phyloP scores from a whole-genome alignment of 2,888 invertebrate genomes.

The Sclerodermus sp. region DNA sequence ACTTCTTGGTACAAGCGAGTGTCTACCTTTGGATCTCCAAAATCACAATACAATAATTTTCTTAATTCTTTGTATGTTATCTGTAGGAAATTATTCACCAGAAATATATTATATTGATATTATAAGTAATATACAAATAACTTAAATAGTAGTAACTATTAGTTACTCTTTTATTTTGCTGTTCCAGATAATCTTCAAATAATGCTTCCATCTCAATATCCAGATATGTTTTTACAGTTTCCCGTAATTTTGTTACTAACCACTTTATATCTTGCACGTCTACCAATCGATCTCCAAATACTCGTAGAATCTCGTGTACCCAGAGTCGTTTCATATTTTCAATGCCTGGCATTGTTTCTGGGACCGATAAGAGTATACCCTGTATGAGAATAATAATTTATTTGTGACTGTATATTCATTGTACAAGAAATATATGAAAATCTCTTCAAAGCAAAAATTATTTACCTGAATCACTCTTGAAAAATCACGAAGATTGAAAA shows the following conservation, averaged over 20 bases:
- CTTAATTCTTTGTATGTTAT: constrained; percentile 82
- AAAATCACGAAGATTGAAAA: constrained; percentile 93
- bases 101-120: background rate
- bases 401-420: too few species aligned
- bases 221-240: constrained; percentile 64
- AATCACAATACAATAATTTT: constrained; percentile 90
- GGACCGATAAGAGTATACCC: constrained; percentile 89
- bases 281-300: constrained; percentile 89
- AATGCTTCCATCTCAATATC: constrained; percentile 71
- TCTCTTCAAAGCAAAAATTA: constrained; percentile 11
- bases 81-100: constrained; percentile 49
- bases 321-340: constrained; percentile 87
- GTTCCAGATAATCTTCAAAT: constrained; percentile 65
- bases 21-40: constrained; percentile 91
- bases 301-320: constrained; percentile 91
- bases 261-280: constrained; percentile 81
- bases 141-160: background rate
- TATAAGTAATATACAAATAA: too few species aligned
- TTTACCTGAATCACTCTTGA: constrained; percentile 87
- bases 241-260: constrained; percentile 73
- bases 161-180: background rate
- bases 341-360: constrained; percentile 86
- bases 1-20: constrained; percentile 88
- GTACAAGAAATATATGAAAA: too few species aligned
- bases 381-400: constrained; percentile 47